Percentiles rank a stretch among this genome's conserved stretches.
Evolutionary conservation across 2,888 invertebrate genomes (phyloP).

Genomic region (Patella ulyssiponensis): DNA sequence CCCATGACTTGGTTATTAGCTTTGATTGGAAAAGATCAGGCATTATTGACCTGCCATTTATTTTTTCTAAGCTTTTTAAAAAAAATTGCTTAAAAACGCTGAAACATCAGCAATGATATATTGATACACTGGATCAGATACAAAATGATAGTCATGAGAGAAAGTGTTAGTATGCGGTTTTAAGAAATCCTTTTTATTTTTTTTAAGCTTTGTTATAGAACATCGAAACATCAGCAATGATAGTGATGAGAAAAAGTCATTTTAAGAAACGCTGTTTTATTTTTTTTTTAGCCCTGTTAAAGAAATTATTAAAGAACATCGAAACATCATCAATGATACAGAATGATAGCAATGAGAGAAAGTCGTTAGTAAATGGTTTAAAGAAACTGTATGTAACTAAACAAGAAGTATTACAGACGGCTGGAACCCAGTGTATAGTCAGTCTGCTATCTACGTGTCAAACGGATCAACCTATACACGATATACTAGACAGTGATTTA

Average conservation of each 20-base stretch:
- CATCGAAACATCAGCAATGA: background rate
- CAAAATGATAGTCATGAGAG: background rate
- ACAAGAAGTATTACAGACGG: conserved; percentile 23
- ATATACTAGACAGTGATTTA: conserved; percentile 21
- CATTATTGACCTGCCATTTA: too few species aligned
- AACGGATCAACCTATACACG: conserved; percentile 2
- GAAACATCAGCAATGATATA: too few species aligned
- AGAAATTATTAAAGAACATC: conserved; percentile 15
- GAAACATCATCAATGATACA: conserved; percentile 15
- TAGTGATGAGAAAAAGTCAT: background rate
- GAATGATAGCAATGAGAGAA: background rate
- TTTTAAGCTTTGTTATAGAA: background rate
- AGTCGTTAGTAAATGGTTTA: conserved; percentile 15
- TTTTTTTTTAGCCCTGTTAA: conserved; percentile 15
- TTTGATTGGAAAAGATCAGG: too few species aligned
- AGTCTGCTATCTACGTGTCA: conserved; percentile 15
- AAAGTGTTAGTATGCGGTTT: conserved; percentile 11
- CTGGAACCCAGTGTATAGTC: conserved; percentile 21
- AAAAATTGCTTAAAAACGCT: too few species aligned
- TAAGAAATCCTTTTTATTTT: background rate
- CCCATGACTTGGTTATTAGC: too few species aligned
- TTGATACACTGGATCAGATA: background rate
- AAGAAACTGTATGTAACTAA: conserved; percentile 24
- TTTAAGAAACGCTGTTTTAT: background rate
- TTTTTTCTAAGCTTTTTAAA: too few species aligned